These are phyloP conservation scores for Cyphomyrus plagiostoma DNA, from an alignment of 2,113 vertebrate species.

Conservation along the genomic window DNA sequence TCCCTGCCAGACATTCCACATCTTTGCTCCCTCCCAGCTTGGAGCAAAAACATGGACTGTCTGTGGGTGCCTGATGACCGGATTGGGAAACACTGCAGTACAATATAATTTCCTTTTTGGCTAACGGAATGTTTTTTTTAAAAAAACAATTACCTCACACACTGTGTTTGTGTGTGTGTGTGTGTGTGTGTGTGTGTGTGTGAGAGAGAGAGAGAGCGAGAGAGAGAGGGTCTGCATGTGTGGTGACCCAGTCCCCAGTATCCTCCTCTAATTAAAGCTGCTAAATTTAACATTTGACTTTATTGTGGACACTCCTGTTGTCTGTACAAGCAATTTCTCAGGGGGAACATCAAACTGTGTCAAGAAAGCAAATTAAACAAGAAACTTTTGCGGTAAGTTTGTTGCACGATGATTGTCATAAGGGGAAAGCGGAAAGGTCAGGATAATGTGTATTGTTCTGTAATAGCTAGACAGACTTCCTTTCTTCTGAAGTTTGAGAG, in stretches of 20 bases:
- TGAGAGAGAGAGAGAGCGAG: too few species aligned
- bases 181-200: background rate
- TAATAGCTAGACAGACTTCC: constrained; percentile 1
- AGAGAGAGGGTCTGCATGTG: background rate
- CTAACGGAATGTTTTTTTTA: background rate
- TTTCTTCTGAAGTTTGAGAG: background rate
- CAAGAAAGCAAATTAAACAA: background rate
- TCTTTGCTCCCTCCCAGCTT: background rate
- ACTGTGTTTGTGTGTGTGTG: background rate
- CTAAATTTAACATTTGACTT: background rate
- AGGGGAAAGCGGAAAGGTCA: background rate
- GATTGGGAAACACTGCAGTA: background rate
- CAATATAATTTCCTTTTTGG: background rate
- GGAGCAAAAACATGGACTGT: background rate
- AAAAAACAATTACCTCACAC: background rate
- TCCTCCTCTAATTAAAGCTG: background rate
- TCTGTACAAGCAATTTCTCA: too few species aligned
- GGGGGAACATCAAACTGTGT: background rate
- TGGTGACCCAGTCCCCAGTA: background rate
- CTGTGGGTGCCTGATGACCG: background rate
- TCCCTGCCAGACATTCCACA: background rate
- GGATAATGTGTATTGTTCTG: background rate
- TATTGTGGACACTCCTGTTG: background rate
- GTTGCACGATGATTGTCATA: background rate
- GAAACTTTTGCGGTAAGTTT: background rate